Base-by-base conservation (phyloP, 92 coral and sea anemone genomes). In the Pocillopora meandrina region DNA sequence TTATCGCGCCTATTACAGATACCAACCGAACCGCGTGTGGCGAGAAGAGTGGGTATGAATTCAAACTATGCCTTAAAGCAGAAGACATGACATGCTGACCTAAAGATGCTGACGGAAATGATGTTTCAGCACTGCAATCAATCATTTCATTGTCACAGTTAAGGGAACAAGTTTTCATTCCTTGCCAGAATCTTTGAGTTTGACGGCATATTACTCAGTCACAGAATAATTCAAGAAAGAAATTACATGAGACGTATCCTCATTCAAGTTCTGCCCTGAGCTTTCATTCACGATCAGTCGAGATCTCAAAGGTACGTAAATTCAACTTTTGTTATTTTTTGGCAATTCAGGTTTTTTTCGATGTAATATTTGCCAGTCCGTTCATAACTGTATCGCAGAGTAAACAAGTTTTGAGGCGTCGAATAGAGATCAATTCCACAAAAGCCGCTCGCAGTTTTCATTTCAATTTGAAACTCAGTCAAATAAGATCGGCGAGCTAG, bases 331-430 rank as follows among this genome's bases (percentile, higher is more conserved):
- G 19, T 68, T 68, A 7, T 59, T 59, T 59, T 68, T 68, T 42
- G 5, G 52, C 52, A 42, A 42, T 42, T 42, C 52, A 7, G 4
- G 4, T 42, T 42, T 42, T 42, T 42, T 42, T 42, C 52, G 72
- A 68, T 68, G 72, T 31, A 66, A 66, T 66, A 66, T 66, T 66
- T 66, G 47, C 71, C 71, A 16, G 21, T 66, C 42, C 62, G 13
- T 59, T 59, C 14, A 59, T 59, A 16, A 59, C 62, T 59, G 62
- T 59, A 59, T 5, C 62, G 16, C 10, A 59, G 62, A 68, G 55
- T 34, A 68, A 68, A 68, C 17, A 68, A 11, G 17, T 68, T 66
- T 34, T 12, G 35, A 10, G 8, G 10, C 49, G 52, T 16, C 55
- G 55, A 13, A 31, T 31, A 13, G 19, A 42, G 9, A 68, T 14